phyloP scores from a whole-genome alignment of 37 sponge, comb jelly and placozoan species.

The Haliclona indistincta region DNA sequence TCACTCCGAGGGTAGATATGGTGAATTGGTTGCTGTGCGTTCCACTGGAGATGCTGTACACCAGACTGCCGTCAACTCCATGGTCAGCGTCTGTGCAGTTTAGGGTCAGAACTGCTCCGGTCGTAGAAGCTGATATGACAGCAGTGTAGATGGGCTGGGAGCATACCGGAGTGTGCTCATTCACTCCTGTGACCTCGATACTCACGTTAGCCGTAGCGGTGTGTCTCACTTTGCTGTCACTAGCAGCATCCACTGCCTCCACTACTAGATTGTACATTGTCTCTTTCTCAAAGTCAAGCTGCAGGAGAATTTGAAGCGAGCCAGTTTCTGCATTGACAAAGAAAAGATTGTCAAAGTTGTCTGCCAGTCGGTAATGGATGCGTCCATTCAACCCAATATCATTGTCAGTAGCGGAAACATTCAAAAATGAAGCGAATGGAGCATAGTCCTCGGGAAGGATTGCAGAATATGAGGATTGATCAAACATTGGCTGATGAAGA shows the following conservation, averaged over 20 bases:
- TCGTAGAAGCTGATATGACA: slow-evolving; percentile 14
- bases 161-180: slow-evolving; percentile 56
- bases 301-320: slow-evolving; percentile 8
- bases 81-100: slow-evolving; percentile 47
- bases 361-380: slow-evolving; percentile 24
- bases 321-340: slow-evolving; percentile 40
- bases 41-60: slow-evolving; percentile 36
- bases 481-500: slow-evolving; percentile 32
- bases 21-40: slow-evolving; percentile 11
- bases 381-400: slow-evolving; percentile 33
- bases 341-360: slow-evolving; percentile 2
- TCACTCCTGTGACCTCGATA: slow-evolving; percentile 52
- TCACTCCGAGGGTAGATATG: not conserved
- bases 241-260: slow-evolving; percentile 60
- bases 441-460: slow-evolving; percentile 48
- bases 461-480: not conserved
- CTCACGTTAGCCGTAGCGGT: slow-evolving; percentile 46
- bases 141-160: slow-evolving; percentile 44
- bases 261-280: slow-evolving; percentile 24
- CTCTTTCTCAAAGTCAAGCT: slow-evolving; percentile 57
- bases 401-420: slow-evolving; percentile 18
- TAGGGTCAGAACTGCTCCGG: slow-evolving; percentile 32
- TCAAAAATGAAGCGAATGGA: slow-evolving; percentile 25
- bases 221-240: slow-evolving; percentile 32
- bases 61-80: slow-evolving; percentile 32